Evolutionary conservation across 1,140 invertebrate species (phyloP).

Genomic region (Drosophila rufa): DNA sequence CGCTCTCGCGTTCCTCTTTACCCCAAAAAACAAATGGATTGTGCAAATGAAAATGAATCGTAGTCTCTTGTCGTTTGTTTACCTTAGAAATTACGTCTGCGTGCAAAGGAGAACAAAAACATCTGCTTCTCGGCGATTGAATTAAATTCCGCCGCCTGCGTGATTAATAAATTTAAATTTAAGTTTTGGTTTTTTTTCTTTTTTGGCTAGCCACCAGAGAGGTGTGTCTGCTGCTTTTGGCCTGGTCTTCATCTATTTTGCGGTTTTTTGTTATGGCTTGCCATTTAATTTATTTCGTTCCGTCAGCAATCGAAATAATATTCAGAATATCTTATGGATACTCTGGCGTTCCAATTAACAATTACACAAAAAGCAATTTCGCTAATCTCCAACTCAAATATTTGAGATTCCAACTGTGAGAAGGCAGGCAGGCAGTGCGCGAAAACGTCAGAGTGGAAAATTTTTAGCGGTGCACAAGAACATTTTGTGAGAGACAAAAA

Average conservation of each 20-base stretch:
- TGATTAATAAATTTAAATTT: conserved; percentile 57
- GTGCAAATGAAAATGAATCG: conserved; percentile 67
- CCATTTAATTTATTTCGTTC: conserved; percentile 22
- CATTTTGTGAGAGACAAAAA: conserved; percentile 16
- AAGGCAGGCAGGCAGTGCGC: conserved; percentile 3
- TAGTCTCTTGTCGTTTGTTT: conserved; percentile 59
- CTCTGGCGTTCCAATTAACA: conserved; percentile 55
- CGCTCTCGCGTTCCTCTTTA: conserved; percentile 14
- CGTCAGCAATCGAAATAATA: conserved; percentile 19
- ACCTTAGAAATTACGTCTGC: conserved; percentile 60
- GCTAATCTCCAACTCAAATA: conserved; percentile 55
- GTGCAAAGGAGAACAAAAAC: conserved; percentile 53
- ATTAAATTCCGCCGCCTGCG: conserved; percentile 44
- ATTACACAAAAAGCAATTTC: conserved; percentile 51
- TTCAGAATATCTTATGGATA: conserved; percentile 9
- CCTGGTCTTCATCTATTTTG: conserved; percentile 18
- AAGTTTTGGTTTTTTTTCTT: background rate
- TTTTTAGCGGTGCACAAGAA: conserved; percentile 31
- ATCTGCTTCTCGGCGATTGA: conserved; percentile 38
- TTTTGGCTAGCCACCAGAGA: conserved; percentile 22
- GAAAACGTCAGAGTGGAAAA: conserved; percentile 55
- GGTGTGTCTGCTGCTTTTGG: conserved; percentile 49
- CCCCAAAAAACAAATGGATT: conserved; percentile 57
- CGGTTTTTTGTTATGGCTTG: conserved; percentile 4
- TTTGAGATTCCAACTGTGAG: conserved; percentile 24